These are phyloP conservation scores for Drosophila acutilabella DNA, from an alignment of 2,888 invertebrate species.

Conservation along the genomic window DNA sequence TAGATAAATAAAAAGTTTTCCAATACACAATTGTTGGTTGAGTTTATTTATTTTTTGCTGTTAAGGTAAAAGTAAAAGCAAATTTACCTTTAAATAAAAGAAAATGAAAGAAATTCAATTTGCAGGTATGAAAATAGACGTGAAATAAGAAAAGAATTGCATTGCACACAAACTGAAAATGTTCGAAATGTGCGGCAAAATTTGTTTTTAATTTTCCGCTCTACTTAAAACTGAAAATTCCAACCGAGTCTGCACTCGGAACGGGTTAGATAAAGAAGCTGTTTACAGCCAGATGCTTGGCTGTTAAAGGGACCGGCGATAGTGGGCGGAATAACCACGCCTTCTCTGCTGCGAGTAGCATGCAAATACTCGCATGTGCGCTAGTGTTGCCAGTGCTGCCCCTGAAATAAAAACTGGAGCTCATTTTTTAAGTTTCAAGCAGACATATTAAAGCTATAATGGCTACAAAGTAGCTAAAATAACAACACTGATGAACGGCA, in stretches of 20 bases:
- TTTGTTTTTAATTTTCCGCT: conserved; percentile 82
- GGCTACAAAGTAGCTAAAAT: no score
- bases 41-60: conserved; percentile 3
- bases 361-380: conserved; percentile 60
- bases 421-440: no score
- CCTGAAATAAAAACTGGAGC: no score
- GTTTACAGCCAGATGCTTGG: conserved; percentile 45
- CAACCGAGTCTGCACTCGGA: conserved; percentile 35
- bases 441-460: no score
- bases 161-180: conserved; percentile 48
- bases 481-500: conserved; percentile 34
- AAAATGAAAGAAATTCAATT: conserved; percentile 22
- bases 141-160: conserved; percentile 13
- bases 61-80: not conserved
- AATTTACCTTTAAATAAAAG: conserved; percentile 2
- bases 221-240: conserved; percentile 77
- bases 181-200: conserved; percentile 61
- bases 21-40: not conserved
- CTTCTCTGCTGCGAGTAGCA: conserved; percentile 24
- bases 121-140: conserved; percentile 29
- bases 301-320: not conserved
- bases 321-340: not conserved
- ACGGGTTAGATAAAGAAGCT: conserved; percentile 73
- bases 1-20: no score
- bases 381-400: no score